Percentiles rank a stretch among this genome's conserved stretches.
phyloP scores from a whole-genome alignment of 2,888 invertebrate genomes.

The Abscondita cerata region DNA sequence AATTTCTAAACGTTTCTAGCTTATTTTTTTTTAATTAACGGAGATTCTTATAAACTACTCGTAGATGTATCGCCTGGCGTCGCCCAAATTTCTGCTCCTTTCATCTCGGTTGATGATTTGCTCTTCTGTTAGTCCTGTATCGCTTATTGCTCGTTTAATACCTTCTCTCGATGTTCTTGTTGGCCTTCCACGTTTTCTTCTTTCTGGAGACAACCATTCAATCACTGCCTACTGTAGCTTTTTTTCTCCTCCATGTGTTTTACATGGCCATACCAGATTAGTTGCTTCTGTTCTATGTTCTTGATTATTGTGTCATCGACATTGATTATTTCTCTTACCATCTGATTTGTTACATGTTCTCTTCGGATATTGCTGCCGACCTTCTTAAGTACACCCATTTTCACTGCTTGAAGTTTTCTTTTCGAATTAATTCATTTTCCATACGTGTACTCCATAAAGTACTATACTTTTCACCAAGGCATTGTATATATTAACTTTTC shows the following conservation, averaged over 20 bases:
- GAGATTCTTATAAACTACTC: no score
- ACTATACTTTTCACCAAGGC: not conserved
- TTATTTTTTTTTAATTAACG: no score
- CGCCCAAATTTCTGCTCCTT: no score
- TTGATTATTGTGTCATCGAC: not conserved
- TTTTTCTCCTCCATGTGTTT: constrained; percentile 1
- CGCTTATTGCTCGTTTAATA: constrained; percentile 3
- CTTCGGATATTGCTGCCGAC: no score
- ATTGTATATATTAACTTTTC: no score
- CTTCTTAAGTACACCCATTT: not conserved
- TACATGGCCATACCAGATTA: not conserved
- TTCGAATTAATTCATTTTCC: not conserved
- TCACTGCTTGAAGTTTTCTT: not conserved
- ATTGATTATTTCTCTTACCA: not conserved
- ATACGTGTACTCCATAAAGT: not conserved
- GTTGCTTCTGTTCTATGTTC: no score
- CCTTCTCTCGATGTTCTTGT: not conserved
- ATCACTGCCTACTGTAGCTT: not conserved
- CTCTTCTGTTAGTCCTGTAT: not conserved
- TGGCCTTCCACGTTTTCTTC: not conserved
- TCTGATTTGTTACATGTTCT: constrained; percentile 5
- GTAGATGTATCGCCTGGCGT: no score
- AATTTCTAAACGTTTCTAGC: no score
- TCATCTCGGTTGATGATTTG: not conserved
- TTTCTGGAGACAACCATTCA: constrained; percentile 6